These are phyloP conservation scores for Corvus moneduloides DNA, from an alignment of 2,113 vertebrate genomes.

Conservation along the genomic window DNA sequence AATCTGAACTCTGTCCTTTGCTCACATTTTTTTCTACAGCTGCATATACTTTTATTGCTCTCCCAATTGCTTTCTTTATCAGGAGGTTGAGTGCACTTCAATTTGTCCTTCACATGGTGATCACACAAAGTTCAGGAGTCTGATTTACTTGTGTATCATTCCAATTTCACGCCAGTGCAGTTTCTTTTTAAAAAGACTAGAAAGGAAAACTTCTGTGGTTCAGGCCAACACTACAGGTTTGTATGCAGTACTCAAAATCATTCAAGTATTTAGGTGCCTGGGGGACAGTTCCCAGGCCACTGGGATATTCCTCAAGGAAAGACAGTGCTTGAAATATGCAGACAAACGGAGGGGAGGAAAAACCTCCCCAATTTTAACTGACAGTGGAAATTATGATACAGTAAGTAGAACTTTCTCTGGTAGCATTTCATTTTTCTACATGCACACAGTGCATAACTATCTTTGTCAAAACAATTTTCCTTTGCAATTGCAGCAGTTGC, in stretches of 20 bases:
- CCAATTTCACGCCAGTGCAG: background rate
- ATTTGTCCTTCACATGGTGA: background rate
- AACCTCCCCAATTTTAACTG: background rate
- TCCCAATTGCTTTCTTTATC: conserved; percentile 28
- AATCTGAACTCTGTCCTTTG: conserved; percentile 50
- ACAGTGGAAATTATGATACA: background rate
- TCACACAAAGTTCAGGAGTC: conserved; percentile 8
- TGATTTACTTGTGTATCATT: background rate
- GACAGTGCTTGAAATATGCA: background rate
- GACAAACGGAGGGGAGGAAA: background rate
- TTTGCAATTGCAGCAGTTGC: background rate
- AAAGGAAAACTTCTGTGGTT: background rate
- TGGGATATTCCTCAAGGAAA: background rate
- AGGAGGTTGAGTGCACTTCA: background rate
- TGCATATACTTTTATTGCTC: conserved; percentile 29
- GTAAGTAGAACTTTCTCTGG: background rate
- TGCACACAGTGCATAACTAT: background rate
- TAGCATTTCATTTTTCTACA: background rate
- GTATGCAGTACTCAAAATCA: background rate
- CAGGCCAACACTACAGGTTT: background rate
- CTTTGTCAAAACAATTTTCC: background rate
- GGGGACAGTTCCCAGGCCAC: background rate
- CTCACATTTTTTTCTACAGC: background rate
- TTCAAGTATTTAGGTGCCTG: background rate
- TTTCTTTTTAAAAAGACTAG: background rate